phyloP scores from a whole-genome alignment of 2,797 vertebrate species.

The Spondyliosoma cantharus region DNA sequence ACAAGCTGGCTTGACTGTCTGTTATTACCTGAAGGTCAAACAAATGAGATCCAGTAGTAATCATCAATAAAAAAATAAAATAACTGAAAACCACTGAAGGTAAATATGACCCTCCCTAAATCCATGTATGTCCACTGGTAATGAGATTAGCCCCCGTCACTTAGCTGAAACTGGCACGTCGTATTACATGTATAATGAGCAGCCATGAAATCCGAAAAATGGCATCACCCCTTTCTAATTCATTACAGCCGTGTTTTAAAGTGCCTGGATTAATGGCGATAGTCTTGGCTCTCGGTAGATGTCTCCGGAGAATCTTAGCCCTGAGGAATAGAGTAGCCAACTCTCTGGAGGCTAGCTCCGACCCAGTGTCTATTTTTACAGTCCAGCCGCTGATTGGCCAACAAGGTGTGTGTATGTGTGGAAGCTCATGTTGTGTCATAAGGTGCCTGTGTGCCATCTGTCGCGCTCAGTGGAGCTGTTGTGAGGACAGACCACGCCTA shows the following conservation, averaged over 20 bases:
- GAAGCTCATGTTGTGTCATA: constrained; percentile 76
- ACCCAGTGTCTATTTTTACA: constrained; percentile 80
- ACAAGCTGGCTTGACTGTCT: constrained; percentile 5
- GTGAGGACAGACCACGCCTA: constrained; percentile 73
- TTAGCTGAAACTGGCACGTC: constrained; percentile 26
- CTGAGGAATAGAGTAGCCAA: constrained; percentile 68
- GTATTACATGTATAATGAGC: constrained; percentile 30
- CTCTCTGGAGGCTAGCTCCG: constrained; percentile 72
- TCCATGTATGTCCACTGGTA: constrained; percentile 31
- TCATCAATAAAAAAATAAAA: constrained; percentile 3
- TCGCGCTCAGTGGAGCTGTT: constrained; percentile 77
- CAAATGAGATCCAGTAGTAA: constrained; percentile 11
- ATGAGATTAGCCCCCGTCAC: constrained; percentile 29
- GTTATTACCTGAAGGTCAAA: constrained; percentile 49
- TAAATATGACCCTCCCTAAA: constrained; percentile 26
- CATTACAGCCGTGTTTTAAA: constrained; percentile 52
- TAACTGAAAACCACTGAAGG: constrained; percentile 3
- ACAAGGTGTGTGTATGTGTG: constrained; percentile 70
- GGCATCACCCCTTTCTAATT: constrained; percentile 39
- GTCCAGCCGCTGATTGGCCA: constrained; percentile 77
- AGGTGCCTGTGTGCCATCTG: constrained; percentile 85
- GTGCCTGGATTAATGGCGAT: constrained; percentile 51
- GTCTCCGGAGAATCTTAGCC: constrained; percentile 64
- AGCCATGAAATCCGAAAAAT: constrained; percentile 45
- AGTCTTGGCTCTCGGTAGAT: constrained; percentile 37